A percentile compares a stretch with the other conserved stretches of the same genome.
Conservation (phyloP, 2,113 vertebrate species). For the Oreotrochilus melanogaster region DNA sequence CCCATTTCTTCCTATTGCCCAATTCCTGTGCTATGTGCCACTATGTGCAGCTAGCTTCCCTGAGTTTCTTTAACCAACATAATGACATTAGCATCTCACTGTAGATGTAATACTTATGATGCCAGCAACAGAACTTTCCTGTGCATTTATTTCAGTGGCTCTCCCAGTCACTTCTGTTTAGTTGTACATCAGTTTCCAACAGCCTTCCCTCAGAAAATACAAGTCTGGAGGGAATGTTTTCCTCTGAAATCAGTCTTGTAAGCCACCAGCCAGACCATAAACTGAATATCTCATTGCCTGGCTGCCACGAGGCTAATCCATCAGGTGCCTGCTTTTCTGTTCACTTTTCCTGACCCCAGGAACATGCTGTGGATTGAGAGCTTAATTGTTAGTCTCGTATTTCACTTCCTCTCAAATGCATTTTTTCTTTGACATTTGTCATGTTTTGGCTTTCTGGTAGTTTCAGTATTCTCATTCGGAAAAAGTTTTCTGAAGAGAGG, state of each 20-base stretch:
- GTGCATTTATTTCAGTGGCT: background rate
- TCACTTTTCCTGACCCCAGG: background rate
- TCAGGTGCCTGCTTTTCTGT: background rate
- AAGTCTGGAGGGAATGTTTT: background rate
- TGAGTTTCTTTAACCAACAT: background rate
- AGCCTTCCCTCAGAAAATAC: background rate
- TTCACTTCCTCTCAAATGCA: background rate
- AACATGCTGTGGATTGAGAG: background rate
- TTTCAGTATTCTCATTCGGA: background rate
- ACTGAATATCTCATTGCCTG: background rate
- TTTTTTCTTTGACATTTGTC: background rate
- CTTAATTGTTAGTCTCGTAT: background rate
- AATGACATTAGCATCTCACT: background rate
- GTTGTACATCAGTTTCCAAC: background rate
- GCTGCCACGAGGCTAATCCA: background rate
- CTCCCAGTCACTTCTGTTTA: background rate
- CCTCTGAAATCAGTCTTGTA: background rate
- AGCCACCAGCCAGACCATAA: background rate
- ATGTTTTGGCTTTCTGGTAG: background rate
- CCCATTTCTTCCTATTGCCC: background rate
- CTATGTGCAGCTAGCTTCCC: background rate
- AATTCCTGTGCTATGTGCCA: background rate
- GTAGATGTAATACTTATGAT: background rate
- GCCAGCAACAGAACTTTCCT: background rate
- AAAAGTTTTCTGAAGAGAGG: background rate